A percentile compares a stretch with the other conserved stretches of the same genome.
Evolutionary conservation across 2,888 invertebrate species (phyloP).

Genomic region (Agrotis segetum): DNA sequence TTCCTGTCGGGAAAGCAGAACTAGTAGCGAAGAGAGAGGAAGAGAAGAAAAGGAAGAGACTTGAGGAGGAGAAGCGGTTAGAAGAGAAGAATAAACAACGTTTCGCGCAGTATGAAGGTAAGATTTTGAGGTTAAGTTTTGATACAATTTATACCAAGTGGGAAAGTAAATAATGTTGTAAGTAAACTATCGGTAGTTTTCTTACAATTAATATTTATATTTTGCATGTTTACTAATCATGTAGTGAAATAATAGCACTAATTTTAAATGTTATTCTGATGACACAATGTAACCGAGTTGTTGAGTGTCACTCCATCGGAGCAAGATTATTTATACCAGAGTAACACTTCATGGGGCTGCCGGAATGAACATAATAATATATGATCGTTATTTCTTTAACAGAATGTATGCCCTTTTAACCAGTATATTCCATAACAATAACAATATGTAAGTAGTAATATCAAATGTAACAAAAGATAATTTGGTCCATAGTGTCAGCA

Average conservation of each 20-base stretch:
- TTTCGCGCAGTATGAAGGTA: constrained; percentile 84
- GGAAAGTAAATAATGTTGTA: background rate
- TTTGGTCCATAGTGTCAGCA: background rate
- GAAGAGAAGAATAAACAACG: constrained; percentile 83
- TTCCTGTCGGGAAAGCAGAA: constrained; percentile 77
- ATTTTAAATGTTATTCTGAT: background rate
- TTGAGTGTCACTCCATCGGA: no score
- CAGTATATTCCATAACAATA: no score
- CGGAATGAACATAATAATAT: background rate
- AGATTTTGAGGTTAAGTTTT: constrained; percentile 84
- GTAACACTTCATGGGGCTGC: no score
- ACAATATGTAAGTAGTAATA: no score
- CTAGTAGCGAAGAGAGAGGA: constrained; percentile 78
- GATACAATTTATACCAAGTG: background rate
- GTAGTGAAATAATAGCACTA: background rate
- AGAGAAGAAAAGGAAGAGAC: constrained; percentile 75
- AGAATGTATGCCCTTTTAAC: background rate
- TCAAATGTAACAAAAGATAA: background rate
- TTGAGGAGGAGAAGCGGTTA: constrained; percentile 72
- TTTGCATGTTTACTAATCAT: background rate
- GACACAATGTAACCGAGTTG: no score
- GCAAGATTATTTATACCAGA: background rate
- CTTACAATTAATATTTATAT: background rate
- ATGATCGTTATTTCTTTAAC: background rate
- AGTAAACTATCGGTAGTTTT: background rate